Base-by-base conservation (phyloP, 2,888 invertebrate species). In the Dasypolia templi region DNA sequence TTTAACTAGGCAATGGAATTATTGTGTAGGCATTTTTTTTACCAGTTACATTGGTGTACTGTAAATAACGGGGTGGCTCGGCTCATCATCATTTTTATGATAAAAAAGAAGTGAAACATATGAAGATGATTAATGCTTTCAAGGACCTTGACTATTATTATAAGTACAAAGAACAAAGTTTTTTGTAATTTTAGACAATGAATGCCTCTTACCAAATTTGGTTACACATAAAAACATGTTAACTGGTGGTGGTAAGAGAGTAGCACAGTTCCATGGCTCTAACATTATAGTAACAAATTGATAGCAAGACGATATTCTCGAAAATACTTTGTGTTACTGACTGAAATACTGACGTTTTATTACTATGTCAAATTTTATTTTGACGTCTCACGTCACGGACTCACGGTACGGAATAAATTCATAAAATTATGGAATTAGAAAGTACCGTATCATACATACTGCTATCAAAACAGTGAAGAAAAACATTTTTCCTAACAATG, bases 191-290 rank as follows among this genome's bases (percentile, higher is more conserved):
- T 29, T 51, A 58, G 29, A 35, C 44, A 75, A 65, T 14, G 5
- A 67, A 66, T 46, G 11, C 2, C 19, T 6, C 89, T 89, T 89
- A 94, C 94, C 93, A 79, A 91, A 86, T 75, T 85, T 83, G 42
- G 75, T 79, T 19, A 62, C 61, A 76, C 88, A 85, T 73, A 84
- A 77, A 77, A 89, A 91, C 66, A 95, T 96, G 76, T 93, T 92
- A 9, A 94, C 88, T 39, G 96, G 95, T 29, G 96, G 96, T 55
- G 94, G 92, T 76, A 91, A 83, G 69, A 95, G 63, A 11, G 86
- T 85, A 64, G 87, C 83, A 88, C 93, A 87, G 80, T 94, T 95
- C 95, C 95, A 95, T n/a, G 93, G 94, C 78, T 95, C 92, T 62
- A 92, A 65, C 93, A 94, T 94, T 66, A 19, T 72, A 63, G 2